Evolutionary conservation across 2,113 vertebrate genomes (phyloP), one percentile per base, ranked within the genome.

Genomic region (Chelonoidis abingdonii): DNA sequence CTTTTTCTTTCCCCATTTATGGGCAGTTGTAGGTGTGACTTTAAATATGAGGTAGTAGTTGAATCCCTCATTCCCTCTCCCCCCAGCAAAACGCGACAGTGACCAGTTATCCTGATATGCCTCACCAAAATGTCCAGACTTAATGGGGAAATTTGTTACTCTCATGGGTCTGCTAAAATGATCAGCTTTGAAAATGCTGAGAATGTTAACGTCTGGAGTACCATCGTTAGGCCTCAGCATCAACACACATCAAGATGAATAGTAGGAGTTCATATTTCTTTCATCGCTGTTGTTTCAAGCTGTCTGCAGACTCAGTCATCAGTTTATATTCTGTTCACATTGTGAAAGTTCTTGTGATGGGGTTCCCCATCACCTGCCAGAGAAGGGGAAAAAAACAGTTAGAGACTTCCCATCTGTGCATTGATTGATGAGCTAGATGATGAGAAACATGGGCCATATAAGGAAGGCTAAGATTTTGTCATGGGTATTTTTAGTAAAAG

Each of bases 221-320:
- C 5, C n/a, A 44, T 41, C 72, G 22, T 38, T 72, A 38, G n/a
- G 53, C 52, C 72, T 75, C 92, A 83, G 44, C 53, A 22, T n/a
- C 62, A 72, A 38, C 17, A 12, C n/a, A 44, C 76, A 83, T 44
- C 69, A 78, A 82, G 52, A 78, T 59, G 49, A n/a, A 2, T 9
- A 84, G 78, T 88, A 50, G 41, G 25, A 0, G 0, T 3, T 35
- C 50, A 27, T 59, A n/a, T 56, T 75, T 65, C 86, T 76, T 57
- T 65, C 78, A 44, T 0, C 3, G 21, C 4, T 24, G 0, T 24
- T 21, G 4, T 13, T 9, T 1, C 69, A 6, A 4, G 8, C 69
- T 29, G 11, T 25, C 56, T 52, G 47, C 49, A 38, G 21, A 19
- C 49, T 69, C 87, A 65, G 10, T 19, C 57, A 27, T 75, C n/a